Conservation (phyloP, 2,797 vertebrate species). For the Neosilurus mollespiculum region DNA sequence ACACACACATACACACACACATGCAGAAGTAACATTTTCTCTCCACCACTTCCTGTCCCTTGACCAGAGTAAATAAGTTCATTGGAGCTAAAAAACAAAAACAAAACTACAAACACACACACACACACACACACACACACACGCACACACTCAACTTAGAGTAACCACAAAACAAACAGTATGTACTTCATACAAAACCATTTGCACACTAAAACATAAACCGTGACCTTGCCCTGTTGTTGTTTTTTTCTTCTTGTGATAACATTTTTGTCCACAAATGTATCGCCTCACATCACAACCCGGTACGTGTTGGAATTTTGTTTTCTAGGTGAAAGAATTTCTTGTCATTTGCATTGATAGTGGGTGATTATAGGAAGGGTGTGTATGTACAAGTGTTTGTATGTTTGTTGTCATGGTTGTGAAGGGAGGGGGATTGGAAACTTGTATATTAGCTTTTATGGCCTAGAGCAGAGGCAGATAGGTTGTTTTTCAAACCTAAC, state of each 20-base stretch:
- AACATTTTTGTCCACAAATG: conserved; percentile 13
- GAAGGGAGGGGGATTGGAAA: background rate
- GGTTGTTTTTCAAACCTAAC: background rate
- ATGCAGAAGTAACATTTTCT: conserved; percentile 32
- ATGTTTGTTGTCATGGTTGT: conserved; percentile 39
- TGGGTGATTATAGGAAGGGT: conserved; percentile 23
- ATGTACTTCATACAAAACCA: background rate
- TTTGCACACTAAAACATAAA: conserved; percentile 15
- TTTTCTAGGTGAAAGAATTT: conserved; percentile 24
- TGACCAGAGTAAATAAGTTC: conserved; percentile 55
- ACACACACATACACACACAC: conserved; percentile 14
- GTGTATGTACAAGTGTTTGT: conserved; percentile 24
- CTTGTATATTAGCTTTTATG: conserved; percentile 8
- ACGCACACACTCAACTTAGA: background rate
- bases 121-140: too few species aligned
- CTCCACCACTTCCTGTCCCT: conserved; percentile 59
- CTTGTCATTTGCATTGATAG: conserved; percentile 32
- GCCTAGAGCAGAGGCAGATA: background rate
- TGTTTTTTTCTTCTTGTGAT: conserved; percentile 17
- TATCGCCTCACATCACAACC: background rate
- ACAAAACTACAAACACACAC: too few species aligned
- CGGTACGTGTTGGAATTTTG: conserved; percentile 37
- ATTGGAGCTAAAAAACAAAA: conserved; percentile 16
- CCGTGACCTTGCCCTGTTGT: background rate
- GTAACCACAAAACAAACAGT: background rate